A percentile compares a stretch with the other conserved stretches of the same genome.
These are phyloP conservation scores for Apeltes quadracus DNA, from an alignment of 2,113 vertebrate genomes.

Conservation along the genomic window DNA sequence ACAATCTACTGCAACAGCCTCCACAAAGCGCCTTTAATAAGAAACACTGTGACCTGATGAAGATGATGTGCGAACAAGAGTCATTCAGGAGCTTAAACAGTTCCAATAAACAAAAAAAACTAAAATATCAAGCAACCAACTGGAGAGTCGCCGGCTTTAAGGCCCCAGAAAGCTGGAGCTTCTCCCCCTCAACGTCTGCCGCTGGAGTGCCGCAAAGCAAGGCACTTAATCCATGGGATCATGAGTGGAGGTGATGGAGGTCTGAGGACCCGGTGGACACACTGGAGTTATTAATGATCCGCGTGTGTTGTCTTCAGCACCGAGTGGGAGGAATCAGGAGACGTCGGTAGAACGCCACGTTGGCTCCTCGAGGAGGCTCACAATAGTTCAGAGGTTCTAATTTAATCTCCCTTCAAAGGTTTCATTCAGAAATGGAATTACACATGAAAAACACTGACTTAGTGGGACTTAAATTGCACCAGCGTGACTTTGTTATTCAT, in stretches of 20 bases:
- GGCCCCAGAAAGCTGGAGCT: background rate
- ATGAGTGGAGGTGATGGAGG: background rate
- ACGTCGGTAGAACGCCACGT: too few relatives aligned
- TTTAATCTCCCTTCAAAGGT: background rate
- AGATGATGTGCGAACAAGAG: background rate
- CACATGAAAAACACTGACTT: background rate
- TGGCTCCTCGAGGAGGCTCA: background rate
- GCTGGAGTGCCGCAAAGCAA: conserved; percentile 50
- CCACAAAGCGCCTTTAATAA: background rate
- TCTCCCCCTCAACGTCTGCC: conserved; percentile 7
- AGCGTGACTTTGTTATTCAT: too few relatives aligned
- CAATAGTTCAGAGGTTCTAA: background rate
- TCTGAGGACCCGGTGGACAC: conserved; percentile 7
- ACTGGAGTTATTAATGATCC: background rate
- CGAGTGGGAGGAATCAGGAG: background rate
- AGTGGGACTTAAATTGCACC: background rate
- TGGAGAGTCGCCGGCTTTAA: background rate
- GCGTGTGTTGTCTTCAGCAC: background rate
- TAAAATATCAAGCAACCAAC: background rate
- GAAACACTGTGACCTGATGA: conserved; percentile 6
- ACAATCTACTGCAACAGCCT: conserved; percentile 18
- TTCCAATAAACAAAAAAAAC: background rate
- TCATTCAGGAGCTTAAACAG: conserved; percentile 7
- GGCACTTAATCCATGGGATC: conserved; percentile 52
- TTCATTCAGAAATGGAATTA: background rate